Conservation (phyloP, 30 jellyfish, hydroid and myxozoan genomes). For the Hydractinia echinata region DNA sequence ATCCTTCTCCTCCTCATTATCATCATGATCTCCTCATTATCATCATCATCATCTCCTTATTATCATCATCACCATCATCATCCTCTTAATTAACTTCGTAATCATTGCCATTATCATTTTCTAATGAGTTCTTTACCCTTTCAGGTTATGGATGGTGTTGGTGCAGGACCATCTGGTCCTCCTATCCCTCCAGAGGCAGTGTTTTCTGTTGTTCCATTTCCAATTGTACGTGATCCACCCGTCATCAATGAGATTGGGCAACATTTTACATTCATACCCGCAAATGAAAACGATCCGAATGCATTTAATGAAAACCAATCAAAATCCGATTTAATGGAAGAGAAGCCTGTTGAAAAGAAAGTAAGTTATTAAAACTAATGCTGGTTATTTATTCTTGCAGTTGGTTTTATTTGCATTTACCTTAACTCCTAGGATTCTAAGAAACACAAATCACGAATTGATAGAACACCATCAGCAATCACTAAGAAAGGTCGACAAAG, state of each 20-base stretch:
- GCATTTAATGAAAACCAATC: constrained; percentile 41
- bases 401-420: not conserved
- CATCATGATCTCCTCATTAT: no score
- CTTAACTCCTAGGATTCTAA: constrained; percentile 28
- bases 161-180: constrained; percentile 83
- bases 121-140: not conserved
- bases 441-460: constrained; percentile 44
- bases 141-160: constrained; percentile 91
- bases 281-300: constrained; percentile 47
- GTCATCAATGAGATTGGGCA: constrained; percentile 52
- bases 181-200: constrained; percentile 89
- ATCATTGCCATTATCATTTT: no score
- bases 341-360: constrained; percentile 66
- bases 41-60: no score
- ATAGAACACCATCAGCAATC: constrained; percentile 69
- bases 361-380: constrained; percentile 19
- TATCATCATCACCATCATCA: no score
- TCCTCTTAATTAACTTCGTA: no score
- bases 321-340: constrained; percentile 54
- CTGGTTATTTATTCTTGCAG: not conserved
- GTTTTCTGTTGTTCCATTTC: constrained; percentile 75
- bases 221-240: constrained; percentile 67
- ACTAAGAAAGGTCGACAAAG: constrained; percentile 68
- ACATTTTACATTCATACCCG: constrained; percentile 53
- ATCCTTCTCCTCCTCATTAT: no score